Conservation (phyloP, 1,140 invertebrate species). For the Dysdera silvatica region DNA sequence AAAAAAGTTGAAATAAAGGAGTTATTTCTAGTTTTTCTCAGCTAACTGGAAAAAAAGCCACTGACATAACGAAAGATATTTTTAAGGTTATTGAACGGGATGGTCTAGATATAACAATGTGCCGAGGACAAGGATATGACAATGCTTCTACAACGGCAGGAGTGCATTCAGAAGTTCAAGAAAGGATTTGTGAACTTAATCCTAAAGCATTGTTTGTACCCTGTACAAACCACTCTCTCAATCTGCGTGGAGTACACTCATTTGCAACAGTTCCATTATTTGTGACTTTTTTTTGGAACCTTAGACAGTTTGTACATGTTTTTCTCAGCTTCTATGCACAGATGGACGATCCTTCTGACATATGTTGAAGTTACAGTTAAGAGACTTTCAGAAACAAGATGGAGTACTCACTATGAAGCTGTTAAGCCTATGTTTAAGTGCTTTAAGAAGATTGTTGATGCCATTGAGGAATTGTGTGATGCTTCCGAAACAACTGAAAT, state of each 20-base stretch:
- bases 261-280: neutral
- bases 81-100: too few species aligned
- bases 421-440: neutral
- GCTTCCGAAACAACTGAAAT: too few species aligned
- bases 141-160: neutral
- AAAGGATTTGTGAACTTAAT: neutral
- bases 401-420: constrained; percentile 6
- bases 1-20: too few species aligned
- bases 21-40: too few species aligned
- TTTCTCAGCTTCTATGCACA: too few species aligned
- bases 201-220: neutral
- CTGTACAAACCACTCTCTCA: neutral
- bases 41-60: too few species aligned
- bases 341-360: constrained; percentile 1
- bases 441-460: neutral
- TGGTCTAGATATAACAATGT: neutral
- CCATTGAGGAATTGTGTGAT: neutral
- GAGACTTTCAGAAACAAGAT: constrained; percentile 9
- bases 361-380: constrained; percentile 7
- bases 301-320: constrained; percentile 1
- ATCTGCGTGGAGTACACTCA: neutral
- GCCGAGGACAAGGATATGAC: neutral
- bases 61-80: too few species aligned
- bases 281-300: constrained; percentile 1
- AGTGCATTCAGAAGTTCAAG: neutral